Conservation (phyloP, 2,888 invertebrate genomes). For the Lobophora halterata region DNA sequence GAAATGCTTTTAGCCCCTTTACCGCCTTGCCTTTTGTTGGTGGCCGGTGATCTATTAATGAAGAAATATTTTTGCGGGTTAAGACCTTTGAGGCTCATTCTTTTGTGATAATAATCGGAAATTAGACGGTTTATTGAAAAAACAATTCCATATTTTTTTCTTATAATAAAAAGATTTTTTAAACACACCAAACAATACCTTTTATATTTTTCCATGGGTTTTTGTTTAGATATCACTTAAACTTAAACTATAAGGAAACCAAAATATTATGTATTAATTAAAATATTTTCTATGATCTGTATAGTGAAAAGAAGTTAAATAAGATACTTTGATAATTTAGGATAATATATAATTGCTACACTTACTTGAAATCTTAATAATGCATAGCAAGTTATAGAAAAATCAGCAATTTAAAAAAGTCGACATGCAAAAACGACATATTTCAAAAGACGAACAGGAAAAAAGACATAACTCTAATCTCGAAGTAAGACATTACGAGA, state of each 20-base stretch:
- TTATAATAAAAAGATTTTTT: neutral
- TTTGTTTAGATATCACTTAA: too few relatives aligned
- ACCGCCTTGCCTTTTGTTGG: conserved; percentile 64
- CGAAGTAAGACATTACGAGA: conserved; percentile 78
- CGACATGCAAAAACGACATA: conserved; percentile 20
- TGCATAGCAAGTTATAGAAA: too few relatives aligned
- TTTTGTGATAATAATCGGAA: conserved; percentile 33
- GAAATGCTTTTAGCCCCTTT: conserved; percentile 78
- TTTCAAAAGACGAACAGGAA: conserved; percentile 35
- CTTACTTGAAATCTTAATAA: too few relatives aligned
- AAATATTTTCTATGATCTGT: too few relatives aligned
- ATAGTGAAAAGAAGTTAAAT: too few relatives aligned
- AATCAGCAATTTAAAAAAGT: conserved; percentile 14
- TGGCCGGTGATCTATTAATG: conserved; percentile 75
- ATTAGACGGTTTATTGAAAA: conserved; percentile 29
- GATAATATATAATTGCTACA: too few relatives aligned
- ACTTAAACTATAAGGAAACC: too few relatives aligned
- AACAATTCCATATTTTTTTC: neutral
- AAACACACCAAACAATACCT: neutral
- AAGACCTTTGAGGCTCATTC: conserved; percentile 36
- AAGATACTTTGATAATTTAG: too few relatives aligned
- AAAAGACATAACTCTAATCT: conserved; percentile 77
- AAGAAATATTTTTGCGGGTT: conserved; percentile 54
- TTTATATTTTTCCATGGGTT: neutral
- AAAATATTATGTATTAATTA: too few relatives aligned